Base-by-base conservation (phyloP, 2,888 invertebrate genomes). In the Crioceris asparagi region DNA sequence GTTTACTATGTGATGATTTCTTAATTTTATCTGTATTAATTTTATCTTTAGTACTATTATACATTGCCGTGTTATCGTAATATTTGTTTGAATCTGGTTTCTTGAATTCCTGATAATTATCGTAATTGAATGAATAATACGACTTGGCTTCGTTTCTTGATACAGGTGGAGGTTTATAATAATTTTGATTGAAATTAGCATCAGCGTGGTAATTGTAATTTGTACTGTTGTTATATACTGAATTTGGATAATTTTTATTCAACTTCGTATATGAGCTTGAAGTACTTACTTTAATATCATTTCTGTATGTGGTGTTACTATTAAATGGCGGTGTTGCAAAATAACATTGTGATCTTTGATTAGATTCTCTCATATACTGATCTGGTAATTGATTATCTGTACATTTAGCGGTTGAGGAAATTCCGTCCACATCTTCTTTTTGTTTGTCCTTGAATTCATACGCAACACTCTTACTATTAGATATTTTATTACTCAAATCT, bases 1-100 rank as follows among this genome's bases (percentile, higher is more conserved):
- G 70, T 44, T 68, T 65, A 11, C 61, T 59, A n/a, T n/a, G n/a
- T n/a, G n/a, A n/a, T n/a, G 36, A 33, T 14, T 30, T 30, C 26
- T 53, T 53, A 15, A 38, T 41, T 38, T 51, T 55, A 15, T 14
- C 12, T 14, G 27, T 12, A 8, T 27, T 27, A 27, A 5, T 27
- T 25, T 25, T 25, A 25, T 11, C 11, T 12, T 25, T 12, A 7
- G 3, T 25, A 7, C 26, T 12, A 11, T 4, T 3, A 6, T 27
- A 14, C 15, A 14, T 27, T 14, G 15, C 27, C 7, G 27, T 12
- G 7, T 8, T 27, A 10, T 5, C 12, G 15, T 15, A 27, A 12
- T 27, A 27, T 7, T 27, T 27, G 11, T 2, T 27, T 6, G 27
- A 6, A 12, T 10, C 49, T 43, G 43, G 52, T 38, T 53, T n/a